A percentile compares a stretch with the other conserved stretches of the same genome.
Conservation (phyloP, 2,113 vertebrate species). For the Rhinolophus sinicus region DNA sequence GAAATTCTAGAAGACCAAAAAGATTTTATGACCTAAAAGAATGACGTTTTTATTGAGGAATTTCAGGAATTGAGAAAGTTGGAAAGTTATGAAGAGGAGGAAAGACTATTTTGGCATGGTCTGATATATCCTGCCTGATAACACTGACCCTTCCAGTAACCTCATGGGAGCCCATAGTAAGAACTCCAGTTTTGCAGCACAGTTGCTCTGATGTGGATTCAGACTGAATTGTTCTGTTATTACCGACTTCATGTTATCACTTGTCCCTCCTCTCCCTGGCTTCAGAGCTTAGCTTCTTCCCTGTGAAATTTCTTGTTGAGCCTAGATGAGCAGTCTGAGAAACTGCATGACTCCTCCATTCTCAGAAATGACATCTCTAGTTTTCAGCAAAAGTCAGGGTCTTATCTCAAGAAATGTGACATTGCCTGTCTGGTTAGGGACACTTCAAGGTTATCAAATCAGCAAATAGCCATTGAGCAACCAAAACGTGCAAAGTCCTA, state of each 20-base stretch:
- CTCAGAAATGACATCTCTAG: neutral
- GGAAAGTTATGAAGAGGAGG: neutral
- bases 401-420: neutral
- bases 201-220: neutral
- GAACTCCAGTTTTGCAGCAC: neutral
- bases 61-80: neutral
- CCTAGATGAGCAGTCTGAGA: neutral
- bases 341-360: neutral
- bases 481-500: neutral
- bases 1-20: constrained; percentile 14
- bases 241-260: neutral
- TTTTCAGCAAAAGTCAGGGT: neutral
- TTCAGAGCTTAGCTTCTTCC: neutral
- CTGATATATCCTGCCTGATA: neutral
- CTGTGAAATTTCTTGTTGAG: neutral
- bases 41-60: neutral
- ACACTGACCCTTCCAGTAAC: neutral
- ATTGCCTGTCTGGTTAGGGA: neutral
- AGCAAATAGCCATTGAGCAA: neutral
- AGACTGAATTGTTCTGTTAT: neutral
- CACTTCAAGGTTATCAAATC: neutral
- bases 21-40: neutral
- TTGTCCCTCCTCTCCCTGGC: neutral
- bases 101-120: neutral
- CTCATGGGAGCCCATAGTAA: neutral